Evolutionary conservation across 2,888 invertebrate species (phyloP), one percentile per base, ranked within the genome.

Genomic region (Slavum lentiscoides): DNA sequence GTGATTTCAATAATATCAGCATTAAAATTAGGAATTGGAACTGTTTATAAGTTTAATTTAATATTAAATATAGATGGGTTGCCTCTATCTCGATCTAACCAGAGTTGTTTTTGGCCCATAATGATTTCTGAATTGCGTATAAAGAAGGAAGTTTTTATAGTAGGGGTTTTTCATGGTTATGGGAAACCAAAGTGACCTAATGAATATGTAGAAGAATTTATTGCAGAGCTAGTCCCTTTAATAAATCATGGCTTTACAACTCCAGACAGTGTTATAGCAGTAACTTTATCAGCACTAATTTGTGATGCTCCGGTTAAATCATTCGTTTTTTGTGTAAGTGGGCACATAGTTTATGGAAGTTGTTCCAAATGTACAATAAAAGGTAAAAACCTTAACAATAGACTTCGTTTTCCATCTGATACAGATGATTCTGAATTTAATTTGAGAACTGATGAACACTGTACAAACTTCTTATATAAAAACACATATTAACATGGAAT

Each of bases 41-140:
- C 15, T 62, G 4, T 62, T 62, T 15, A 62, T 23, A 23, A 15
- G 23, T 23, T 23, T 30, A 62, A 62, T 62, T 62, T 62, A 30
- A 62, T 23, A 62, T 6, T 62, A 23, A 62, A 62, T 62, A 62
- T 62, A 15, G 62, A 62, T 23, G 62, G 62, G 23, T 15, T 62
- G 23, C 30, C 23, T 62, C 21, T 62, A 23, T 62, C 62, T 62
- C 62, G 62, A n/a, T n/a, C n/a, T n/a, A n/a, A n/a, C n/a, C n/a
- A n/a, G n/a, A n/a, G 62, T 62, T 62, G 62, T 62, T 62, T 62
- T 62, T 62, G 62, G 62, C 23, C 62, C 30, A 62, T 62, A 23
- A 62, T 62, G 15, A 62, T 62, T 23, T 62, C 21, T 30, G 62
- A 62, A 62, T 62, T 30, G 21, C 62, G n/a, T n/a, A n/a, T n/a